Base-by-base conservation (phyloP, 1,140 invertebrate genomes). In the Cydia amplana region DNA sequence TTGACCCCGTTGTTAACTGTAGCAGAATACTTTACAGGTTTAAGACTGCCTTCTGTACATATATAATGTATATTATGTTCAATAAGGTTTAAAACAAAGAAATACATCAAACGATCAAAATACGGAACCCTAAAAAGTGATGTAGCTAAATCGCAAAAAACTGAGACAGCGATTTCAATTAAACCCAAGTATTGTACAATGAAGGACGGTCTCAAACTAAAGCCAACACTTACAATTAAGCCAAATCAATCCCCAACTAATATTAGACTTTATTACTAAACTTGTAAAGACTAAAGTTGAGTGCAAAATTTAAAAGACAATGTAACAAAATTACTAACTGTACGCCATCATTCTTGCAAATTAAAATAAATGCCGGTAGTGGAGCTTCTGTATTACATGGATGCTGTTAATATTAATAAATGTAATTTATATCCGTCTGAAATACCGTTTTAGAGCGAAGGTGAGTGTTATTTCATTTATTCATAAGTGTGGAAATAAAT, bases 81-180 rank as follows among this genome's bases (percentile, higher is more conserved):
- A 64, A 64, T 16, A 64, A 64, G 16, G 2, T 20, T 64, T 25
- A 28, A 2, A 63, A 20, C n/a, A 63, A 18, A 18, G 3, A 63
- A 2, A 63, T 23, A 63, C 4, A 63, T 3, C 28, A 4, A n/a
- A n/a, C n/a, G n/a, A n/a, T 40, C 0, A 12, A 20, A 46, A 40
- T 43, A n/a, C 20, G 46, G 72, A 25, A 46, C 72, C 43, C 72
- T 73, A 77, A 77, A 77, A 77, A 75, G n/a, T 18, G 74, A 77
- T 46, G 32, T 64, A 32, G 55, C 28, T 12, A 74, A 65, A 60
- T 75, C 64, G 78, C 78, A 82, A 83, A 84, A 86, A 83, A 82
- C 25, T 14, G 18, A n/a, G 72, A 77, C 74, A 74, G 63, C 18
- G 46, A 76, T 81, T 84, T 84, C 79, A 83, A 86, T 84, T 84